phyloP scores from a whole-genome alignment of 1,140 invertebrate genomes.

The Ctenoplectra terminalis region DNA sequence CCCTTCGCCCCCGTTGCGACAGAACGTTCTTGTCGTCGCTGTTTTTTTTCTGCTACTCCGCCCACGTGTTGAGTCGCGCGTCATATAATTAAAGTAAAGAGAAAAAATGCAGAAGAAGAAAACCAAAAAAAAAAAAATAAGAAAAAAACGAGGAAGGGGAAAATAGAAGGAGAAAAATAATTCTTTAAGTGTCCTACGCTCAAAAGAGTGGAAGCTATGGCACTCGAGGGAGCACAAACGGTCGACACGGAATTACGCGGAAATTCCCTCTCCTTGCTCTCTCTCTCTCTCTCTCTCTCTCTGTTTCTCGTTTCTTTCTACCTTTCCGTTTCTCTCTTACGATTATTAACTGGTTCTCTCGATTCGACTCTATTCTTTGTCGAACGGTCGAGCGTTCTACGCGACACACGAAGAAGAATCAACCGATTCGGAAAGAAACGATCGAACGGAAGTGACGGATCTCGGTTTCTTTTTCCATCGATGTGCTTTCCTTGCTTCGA shows the following conservation, averaged over 20 bases:
- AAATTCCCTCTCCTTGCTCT: background rate
- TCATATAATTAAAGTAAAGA: constrained; percentile 10
- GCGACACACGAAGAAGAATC: constrained; percentile 6
- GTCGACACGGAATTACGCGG: constrained; percentile 27
- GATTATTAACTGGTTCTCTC: constrained; percentile 20
- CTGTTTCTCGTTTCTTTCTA: background rate
- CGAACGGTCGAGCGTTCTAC: background rate
- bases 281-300: background rate
- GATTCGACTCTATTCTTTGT: constrained; percentile 39
- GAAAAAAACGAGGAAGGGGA: background rate
- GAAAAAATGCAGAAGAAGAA: background rate
- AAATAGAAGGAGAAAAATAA: constrained; percentile 5
- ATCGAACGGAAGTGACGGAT: constrained; percentile 65
- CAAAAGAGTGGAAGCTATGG: constrained; percentile 52
- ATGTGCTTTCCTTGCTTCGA: constrained; percentile 29
- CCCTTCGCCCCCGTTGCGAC: background rate
- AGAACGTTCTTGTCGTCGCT: background rate
- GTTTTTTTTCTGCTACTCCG: background rate
- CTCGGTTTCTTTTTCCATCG: constrained; percentile 29
- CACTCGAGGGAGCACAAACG: constrained; percentile 33
- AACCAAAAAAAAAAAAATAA: background rate
- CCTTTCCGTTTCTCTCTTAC: background rate
- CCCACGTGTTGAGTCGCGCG: constrained; percentile 15
- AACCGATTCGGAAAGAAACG: constrained; percentile 49
- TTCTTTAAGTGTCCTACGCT: constrained; percentile 37